phyloP scores from a whole-genome alignment of 2,888 invertebrate species.

The Oegoconia quadripuncta region DNA sequence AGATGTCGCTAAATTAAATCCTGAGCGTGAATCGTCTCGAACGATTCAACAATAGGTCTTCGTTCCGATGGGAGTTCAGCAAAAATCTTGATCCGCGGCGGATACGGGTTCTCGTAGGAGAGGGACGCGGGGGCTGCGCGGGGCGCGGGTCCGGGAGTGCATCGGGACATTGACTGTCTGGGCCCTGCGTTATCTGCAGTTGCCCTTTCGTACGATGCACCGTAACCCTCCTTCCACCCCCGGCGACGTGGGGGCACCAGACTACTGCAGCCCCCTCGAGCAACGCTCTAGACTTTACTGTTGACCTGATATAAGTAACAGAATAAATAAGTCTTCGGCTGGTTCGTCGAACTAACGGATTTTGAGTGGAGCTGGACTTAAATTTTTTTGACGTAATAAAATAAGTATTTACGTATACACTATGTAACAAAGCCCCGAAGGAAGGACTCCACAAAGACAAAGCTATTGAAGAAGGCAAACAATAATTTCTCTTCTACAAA shows the following conservation, averaged over 20 bases:
- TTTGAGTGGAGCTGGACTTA: neutral
- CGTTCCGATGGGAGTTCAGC: constrained; percentile 37
- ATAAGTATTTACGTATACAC: neutral
- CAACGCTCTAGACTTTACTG: constrained; percentile 55
- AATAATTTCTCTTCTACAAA: too few species aligned
- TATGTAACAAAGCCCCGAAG: neutral
- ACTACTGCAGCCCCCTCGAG: constrained; percentile 58
- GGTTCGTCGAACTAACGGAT: neutral
- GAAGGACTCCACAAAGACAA: too few species aligned
- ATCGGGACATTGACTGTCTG: constrained; percentile 78
- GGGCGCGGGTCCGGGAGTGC: constrained; percentile 50
- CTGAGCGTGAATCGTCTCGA: too few species aligned
- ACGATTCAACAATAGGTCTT: too few species aligned
- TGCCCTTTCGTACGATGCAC: constrained; percentile 78
- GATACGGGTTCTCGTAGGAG: constrained; percentile 58
- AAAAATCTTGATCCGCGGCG: constrained; percentile 55
- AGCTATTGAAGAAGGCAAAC: too few species aligned
- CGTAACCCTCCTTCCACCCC: constrained; percentile 63
- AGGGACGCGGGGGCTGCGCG: constrained; percentile 26
- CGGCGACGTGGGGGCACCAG: constrained; percentile 41
- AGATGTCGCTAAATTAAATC: too few species aligned
- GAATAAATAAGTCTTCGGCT: constrained; percentile 48
- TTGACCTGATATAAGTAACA: constrained; percentile 68
- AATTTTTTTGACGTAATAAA: neutral
- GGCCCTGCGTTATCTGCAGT: constrained; percentile 75